A percentile compares a stretch with the other conserved stretches of the same genome.
Evolutionary conservation across 2,888 invertebrate genomes (phyloP).

Genomic region (Phyllotreta cruciferae): DNA sequence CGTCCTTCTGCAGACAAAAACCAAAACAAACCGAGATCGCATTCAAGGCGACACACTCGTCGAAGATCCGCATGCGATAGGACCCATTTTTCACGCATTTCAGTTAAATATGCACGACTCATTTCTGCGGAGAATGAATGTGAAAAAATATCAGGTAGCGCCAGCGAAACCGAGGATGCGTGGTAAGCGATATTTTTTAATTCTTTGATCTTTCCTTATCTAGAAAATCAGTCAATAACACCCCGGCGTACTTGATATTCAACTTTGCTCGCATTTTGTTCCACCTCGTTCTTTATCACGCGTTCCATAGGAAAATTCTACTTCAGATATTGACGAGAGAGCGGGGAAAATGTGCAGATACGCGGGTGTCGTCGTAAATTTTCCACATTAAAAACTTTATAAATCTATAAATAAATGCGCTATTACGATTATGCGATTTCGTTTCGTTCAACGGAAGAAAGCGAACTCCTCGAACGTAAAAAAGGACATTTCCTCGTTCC

Average conservation of each 20-base stretch:
- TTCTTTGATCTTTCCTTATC: slow-evolving; percentile 29
- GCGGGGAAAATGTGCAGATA: no score
- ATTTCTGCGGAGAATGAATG: slow-evolving; percentile 46
- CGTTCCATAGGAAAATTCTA: neutral
- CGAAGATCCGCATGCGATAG: slow-evolving; percentile 52
- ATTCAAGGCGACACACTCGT: slow-evolving; percentile 31
- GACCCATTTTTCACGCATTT: slow-evolving; percentile 49
- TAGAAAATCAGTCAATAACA: slow-evolving; percentile 31
- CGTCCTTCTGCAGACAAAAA: slow-evolving; percentile 7
- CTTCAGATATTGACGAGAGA: no score
- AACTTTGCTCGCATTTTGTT: slow-evolving; percentile 32
- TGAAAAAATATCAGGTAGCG: slow-evolving; percentile 4
- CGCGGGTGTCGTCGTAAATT: no score
- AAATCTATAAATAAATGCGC: no score
- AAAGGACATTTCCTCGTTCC: slow-evolving; percentile 13
- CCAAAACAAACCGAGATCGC: slow-evolving; percentile 19
- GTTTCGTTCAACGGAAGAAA: no score
- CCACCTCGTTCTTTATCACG: slow-evolving; percentile 26
- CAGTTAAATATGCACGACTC: slow-evolving; percentile 52
- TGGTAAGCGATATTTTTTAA: slow-evolving; percentile 20
- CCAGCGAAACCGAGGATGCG: slow-evolving; percentile 5
- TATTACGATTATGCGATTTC: no score
- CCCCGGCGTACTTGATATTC: slow-evolving; percentile 31
- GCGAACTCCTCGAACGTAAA: no score
- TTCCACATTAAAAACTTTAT: no score